phyloP scores from a whole-genome alignment of 1,140 invertebrate species.

The Rhyacophila brunnea region DNA sequence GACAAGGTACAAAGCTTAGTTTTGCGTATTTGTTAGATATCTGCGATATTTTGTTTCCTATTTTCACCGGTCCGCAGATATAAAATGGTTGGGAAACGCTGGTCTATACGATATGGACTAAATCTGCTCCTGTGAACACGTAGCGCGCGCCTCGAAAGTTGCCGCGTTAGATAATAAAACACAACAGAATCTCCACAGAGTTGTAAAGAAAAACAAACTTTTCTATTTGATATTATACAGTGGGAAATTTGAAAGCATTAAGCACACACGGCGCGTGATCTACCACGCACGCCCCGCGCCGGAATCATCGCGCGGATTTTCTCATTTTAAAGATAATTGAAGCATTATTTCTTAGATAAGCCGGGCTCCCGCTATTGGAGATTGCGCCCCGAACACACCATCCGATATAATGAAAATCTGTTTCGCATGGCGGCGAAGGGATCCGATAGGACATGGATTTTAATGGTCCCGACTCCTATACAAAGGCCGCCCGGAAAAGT shows the following conservation, averaged over 20 bases:
- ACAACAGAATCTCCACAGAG: not conserved
- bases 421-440: not conserved
- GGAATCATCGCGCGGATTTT: slow-evolving; percentile 8
- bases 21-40: too few species aligned
- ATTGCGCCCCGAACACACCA: slow-evolving; percentile 19
- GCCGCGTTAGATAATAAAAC: slow-evolving; percentile 11
- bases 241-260: slow-evolving; percentile 32
- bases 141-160: not conserved
- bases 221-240: slow-evolving; percentile 25
- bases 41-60: too few species aligned
- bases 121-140: too few species aligned
- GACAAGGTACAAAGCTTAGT: too few species aligned
- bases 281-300: slow-evolving; percentile 5
- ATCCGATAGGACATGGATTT: too few species aligned
- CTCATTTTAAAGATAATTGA: slow-evolving; percentile 32
- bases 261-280: slow-evolving; percentile 25
- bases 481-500: too few species aligned
- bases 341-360: slow-evolving; percentile 28
- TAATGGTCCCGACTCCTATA: too few species aligned
- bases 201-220: slow-evolving; percentile 27
- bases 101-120: too few species aligned
- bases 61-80: too few species aligned
- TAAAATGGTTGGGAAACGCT: too few species aligned
- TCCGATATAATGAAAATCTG: slow-evolving; percentile 25
- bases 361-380: slow-evolving; percentile 19